phyloP scores from a whole-genome alignment of 1,140 invertebrate genomes.

The Euwallacea fornicatus region DNA sequence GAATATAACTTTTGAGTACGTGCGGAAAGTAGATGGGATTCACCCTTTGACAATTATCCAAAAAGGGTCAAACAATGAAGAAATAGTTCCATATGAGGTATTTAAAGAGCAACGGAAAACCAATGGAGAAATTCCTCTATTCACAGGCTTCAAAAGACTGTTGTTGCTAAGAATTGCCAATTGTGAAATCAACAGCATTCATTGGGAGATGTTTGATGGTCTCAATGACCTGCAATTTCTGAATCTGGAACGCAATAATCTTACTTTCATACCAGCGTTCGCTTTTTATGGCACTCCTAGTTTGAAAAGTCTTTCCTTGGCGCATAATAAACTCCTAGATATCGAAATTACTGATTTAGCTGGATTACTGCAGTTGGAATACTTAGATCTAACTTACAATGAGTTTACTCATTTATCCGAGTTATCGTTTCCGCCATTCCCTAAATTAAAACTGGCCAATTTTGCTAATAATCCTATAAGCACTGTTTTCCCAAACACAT shows the following conservation, averaged over 20 bases:
- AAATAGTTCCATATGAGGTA: constrained; percentile 66
- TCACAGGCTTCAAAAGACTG: constrained; percentile 60
- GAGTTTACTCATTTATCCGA: constrained; percentile 69
- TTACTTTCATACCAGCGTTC: constrained; percentile 67
- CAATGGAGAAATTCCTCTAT: constrained; percentile 56
- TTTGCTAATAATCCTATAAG: constrained; percentile 68
- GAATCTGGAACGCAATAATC: constrained; percentile 64
- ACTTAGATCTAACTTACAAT: constrained; percentile 66
- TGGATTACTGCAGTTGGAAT: constrained; percentile 65
- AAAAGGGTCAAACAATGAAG: constrained; percentile 51
- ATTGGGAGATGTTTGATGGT: constrained; percentile 72
- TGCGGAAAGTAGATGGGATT: constrained; percentile 44
- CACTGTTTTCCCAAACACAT: constrained; percentile 68
- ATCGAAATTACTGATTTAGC: constrained; percentile 68
- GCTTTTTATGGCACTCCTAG: constrained; percentile 68
- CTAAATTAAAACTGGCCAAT: constrained; percentile 62
- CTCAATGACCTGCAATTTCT: constrained; percentile 62
- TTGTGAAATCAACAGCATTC: constrained; percentile 63
- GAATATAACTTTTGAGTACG: constrained; percentile 49
- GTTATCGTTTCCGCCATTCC: constrained; percentile 69
- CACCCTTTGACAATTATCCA: constrained; percentile 49
- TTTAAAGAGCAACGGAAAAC: constrained; percentile 59
- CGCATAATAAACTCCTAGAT: constrained; percentile 64
- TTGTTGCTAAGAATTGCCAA: constrained; percentile 61
- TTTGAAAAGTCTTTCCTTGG: constrained; percentile 63